Conservation (phyloP, 2,888 invertebrate species). For the Leptopterna dolabrata region DNA sequence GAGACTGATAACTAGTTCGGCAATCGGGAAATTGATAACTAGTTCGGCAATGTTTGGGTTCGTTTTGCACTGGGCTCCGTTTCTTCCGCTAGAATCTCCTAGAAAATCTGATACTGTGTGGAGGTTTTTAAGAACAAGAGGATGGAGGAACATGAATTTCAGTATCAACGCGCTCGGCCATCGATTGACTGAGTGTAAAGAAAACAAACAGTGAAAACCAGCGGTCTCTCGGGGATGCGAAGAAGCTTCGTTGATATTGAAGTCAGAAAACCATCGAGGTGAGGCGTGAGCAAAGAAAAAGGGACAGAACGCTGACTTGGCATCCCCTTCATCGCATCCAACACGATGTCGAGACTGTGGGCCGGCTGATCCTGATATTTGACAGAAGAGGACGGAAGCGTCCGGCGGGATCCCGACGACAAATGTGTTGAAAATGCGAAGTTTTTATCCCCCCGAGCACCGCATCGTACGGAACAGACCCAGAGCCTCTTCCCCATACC, state of each 20-base stretch:
- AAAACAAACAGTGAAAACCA: neutral
- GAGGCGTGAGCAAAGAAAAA: neutral
- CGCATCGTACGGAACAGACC: too few relatives aligned
- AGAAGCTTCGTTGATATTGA: conserved; percentile 1
- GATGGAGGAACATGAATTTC: neutral
- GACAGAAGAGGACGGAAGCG: neutral
- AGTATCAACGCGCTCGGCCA: neutral
- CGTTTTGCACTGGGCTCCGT: too few relatives aligned
- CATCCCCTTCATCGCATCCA: neutral
- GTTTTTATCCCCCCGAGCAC: too few relatives aligned
- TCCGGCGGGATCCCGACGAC: too few relatives aligned
- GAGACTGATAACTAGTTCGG: too few relatives aligned
- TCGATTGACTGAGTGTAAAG: neutral
- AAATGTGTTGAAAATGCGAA: neutral
- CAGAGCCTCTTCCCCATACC: neutral
- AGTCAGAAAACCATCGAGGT: neutral
- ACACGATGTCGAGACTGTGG: neutral
- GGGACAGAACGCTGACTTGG: neutral
- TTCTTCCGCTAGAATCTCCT: too few relatives aligned
- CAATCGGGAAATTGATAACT: too few relatives aligned
- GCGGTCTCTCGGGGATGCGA: neutral
- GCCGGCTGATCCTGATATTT: neutral
- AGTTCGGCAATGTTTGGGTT: too few relatives aligned
- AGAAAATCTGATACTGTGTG: too few relatives aligned
- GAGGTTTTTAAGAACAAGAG: too few relatives aligned